phyloP scores from a whole-genome alignment of 92 coral and sea anemone species.

The Anthopleura xanthogrammica region DNA sequence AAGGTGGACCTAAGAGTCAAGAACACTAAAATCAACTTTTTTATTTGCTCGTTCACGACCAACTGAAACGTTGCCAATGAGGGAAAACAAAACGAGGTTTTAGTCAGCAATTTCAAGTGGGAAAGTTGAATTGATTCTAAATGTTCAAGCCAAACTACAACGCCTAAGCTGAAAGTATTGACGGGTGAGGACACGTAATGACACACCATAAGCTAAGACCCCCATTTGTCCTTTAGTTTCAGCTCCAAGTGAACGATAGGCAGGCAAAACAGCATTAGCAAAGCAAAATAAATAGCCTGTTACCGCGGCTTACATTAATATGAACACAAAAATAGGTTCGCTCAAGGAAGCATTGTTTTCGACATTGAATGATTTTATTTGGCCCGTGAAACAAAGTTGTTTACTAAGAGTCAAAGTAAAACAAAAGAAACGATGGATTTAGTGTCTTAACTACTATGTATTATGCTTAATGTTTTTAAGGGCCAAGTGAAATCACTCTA shows the following conservation, averaged over 20 bases:
- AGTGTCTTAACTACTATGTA: too few species aligned
- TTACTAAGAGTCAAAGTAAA: too few species aligned
- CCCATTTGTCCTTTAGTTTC: conserved; percentile 68
- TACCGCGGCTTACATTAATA: not conserved
- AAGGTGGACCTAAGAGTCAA: conserved; percentile 65
- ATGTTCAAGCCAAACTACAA: conserved; percentile 12
- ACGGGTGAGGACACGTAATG: conserved; percentile 4
- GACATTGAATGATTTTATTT: too few species aligned
- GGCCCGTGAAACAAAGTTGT: too few species aligned
- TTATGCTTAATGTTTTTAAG: too few species aligned
- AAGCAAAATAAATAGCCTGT: conserved; percentile 20
- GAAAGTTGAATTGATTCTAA: not conserved
- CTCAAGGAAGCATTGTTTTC: too few species aligned
- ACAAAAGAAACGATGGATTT: too few species aligned
- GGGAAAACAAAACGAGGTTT: conserved; percentile 13
- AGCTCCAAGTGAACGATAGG: conserved; percentile 63
- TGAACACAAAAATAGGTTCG: too few species aligned
- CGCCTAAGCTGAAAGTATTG: conserved; percentile 18
- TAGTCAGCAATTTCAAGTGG: not conserved
- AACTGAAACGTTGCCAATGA: conserved; percentile 44
- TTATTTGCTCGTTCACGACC: conserved; percentile 21
- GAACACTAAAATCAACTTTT: conserved; percentile 28
- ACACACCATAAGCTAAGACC: conserved; percentile 66
- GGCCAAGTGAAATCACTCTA: too few species aligned
- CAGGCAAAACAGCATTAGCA: conserved; percentile 50